phyloP scores from a whole-genome alignment of 2,888 invertebrate genomes.

The Dicranocentrus wangi region DNA sequence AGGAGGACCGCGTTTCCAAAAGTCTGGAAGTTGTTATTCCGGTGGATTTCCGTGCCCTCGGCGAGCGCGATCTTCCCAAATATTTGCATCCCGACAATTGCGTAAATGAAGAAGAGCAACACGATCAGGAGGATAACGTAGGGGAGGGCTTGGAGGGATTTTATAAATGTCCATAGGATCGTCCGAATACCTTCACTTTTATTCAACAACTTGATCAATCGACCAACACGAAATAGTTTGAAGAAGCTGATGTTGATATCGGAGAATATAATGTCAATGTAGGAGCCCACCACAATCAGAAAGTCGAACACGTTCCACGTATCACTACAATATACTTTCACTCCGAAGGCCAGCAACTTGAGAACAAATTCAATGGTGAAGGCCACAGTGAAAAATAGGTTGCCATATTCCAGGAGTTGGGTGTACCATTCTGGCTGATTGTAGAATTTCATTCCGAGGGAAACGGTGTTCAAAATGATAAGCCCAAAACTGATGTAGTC shows the following conservation, averaged over 20 bases:
- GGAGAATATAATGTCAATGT: slow-evolving; percentile 78
- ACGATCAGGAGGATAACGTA: slow-evolving; percentile 80
- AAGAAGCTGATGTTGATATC: slow-evolving; percentile 79
- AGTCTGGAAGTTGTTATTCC: slow-evolving; percentile 81
- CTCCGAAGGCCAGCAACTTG: slow-evolving; percentile 78
- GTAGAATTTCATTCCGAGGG: slow-evolving; percentile 79
- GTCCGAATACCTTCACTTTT: slow-evolving; percentile 80
- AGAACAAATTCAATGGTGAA: slow-evolving; percentile 80
- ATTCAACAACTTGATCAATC: slow-evolving; percentile 79
- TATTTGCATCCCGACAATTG: slow-evolving; percentile 80
- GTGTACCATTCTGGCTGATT: slow-evolving; percentile 76
- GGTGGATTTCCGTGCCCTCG: slow-evolving; percentile 76
- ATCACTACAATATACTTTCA: slow-evolving; percentile 78
- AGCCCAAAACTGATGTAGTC: slow-evolving; percentile 80
- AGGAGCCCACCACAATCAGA: slow-evolving; percentile 76
- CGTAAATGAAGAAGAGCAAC: slow-evolving; percentile 74
- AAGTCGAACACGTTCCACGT: slow-evolving; percentile 78
- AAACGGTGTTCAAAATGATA: slow-evolving; percentile 79
- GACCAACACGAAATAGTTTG: slow-evolving; percentile 80
- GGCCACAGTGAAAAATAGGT: slow-evolving; percentile 79
- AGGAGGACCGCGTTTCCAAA: slow-evolving; percentile 80
- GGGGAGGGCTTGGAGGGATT: slow-evolving; percentile 80
- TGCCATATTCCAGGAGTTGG: slow-evolving; percentile 78
- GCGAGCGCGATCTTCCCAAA: slow-evolving; percentile 79
- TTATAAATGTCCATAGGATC: slow-evolving; percentile 81